Percentiles rank a stretch among this genome's conserved stretches.
Evolutionary conservation across 2,888 invertebrate genomes (phyloP).

Genomic region (Eristalis intricaria): DNA sequence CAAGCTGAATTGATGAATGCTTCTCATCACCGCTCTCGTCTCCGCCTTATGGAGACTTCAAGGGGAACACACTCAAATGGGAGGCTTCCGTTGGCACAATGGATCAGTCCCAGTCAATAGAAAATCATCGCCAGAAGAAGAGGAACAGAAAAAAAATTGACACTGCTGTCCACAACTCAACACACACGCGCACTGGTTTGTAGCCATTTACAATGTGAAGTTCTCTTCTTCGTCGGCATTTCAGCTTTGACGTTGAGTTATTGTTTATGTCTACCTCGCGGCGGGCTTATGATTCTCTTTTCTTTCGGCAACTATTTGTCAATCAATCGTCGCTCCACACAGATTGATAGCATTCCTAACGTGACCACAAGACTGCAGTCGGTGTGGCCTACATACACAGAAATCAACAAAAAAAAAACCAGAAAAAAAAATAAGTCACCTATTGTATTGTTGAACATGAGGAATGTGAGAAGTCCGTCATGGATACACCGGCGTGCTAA

Average conservation of each 20-base stretch:
- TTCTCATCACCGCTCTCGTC: neutral
- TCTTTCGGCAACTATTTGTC: slow-evolving; percentile 60
- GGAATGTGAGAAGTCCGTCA: slow-evolving; percentile 27
- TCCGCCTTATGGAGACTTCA: neutral
- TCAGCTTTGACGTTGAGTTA: slow-evolving; percentile 55
- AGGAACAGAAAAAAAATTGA: neutral
- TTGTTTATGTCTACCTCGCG: slow-evolving; percentile 40
- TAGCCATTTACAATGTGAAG: neutral
- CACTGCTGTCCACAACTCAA: slow-evolving; percentile 17
- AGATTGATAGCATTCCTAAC: slow-evolving; percentile 61
- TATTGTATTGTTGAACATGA: slow-evolving; percentile 26
- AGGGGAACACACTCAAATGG: neutral
- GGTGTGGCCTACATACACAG: neutral
- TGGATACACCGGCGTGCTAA: slow-evolving; percentile 41
- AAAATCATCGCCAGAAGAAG: neutral
- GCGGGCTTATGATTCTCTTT: slow-evolving; percentile 30
- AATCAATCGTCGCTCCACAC: slow-evolving; percentile 60
- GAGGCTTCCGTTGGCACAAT: neutral
- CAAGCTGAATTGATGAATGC: neutral
- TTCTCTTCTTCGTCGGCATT: slow-evolving; percentile 3
- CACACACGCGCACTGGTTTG: slow-evolving; percentile 3
- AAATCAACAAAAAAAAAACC: neutral
- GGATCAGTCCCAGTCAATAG: neutral
- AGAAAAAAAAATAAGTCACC: slow-evolving; percentile 9
- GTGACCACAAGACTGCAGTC: slow-evolving; percentile 43